phyloP scores from a whole-genome alignment of 2,888 invertebrate species.

The Anaspis maculata region DNA sequence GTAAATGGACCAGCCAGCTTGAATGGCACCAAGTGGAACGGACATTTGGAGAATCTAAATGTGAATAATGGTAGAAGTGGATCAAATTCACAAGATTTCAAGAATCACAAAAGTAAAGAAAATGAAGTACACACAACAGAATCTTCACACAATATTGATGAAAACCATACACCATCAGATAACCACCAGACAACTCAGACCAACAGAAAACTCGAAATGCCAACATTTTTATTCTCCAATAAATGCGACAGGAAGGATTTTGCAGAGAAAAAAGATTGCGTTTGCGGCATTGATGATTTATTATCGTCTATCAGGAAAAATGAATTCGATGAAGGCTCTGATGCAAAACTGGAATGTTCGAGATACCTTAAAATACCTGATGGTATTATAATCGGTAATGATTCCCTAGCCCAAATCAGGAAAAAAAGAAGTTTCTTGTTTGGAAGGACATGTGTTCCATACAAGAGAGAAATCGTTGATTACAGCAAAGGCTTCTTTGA shows the following conservation, averaged over 20 bases:
- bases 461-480: constrained; percentile 15
- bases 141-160: background rate
- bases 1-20: constrained; percentile 4
- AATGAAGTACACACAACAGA: constrained; percentile 2
- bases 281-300: constrained; percentile 26
- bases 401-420: constrained; percentile 18
- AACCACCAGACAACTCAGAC: background rate
- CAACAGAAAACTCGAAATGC: background rate
- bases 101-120: constrained; percentile 2
- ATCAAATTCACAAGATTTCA: background rate
- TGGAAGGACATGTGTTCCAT: no score
- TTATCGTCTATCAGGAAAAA: constrained; percentile 6
- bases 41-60: constrained; percentile 1
- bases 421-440: constrained; percentile 26
- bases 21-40: constrained; percentile 9
- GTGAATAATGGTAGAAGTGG: background rate
- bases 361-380: constrained; percentile 14
- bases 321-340: constrained; percentile 1
- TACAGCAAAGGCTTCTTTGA: constrained; percentile 22
- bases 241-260: constrained; percentile 24
- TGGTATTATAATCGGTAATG: constrained; percentile 21
- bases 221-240: background rate
- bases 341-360: constrained; percentile 6
- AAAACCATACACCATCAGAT: background rate
- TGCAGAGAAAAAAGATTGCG: constrained; percentile 22